Percentiles rank a stretch among this genome's conserved stretches.
Evolutionary conservation across 2,888 invertebrate genomes (phyloP).

Genomic region (Falcaria lacertinaria): DNA sequence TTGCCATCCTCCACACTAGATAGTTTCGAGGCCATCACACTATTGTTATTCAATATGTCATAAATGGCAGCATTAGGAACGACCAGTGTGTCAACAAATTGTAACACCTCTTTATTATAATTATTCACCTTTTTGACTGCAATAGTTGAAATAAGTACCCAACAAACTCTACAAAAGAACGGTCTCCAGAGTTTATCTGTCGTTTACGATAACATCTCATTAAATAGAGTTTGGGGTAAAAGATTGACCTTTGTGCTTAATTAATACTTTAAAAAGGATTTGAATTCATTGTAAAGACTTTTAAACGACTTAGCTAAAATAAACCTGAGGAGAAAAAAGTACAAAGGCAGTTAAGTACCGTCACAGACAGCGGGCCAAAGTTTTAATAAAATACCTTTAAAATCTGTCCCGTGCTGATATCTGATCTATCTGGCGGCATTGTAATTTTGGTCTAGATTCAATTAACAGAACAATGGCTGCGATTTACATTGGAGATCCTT

Average conservation of each 20-base stretch:
- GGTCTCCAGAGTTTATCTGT: slow-evolving; percentile 7
- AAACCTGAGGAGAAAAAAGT: slow-evolving; percentile 34
- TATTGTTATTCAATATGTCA: neutral
- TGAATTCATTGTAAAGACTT: slow-evolving; percentile 43
- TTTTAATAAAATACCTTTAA: slow-evolving; percentile 44
- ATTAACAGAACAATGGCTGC: neutral
- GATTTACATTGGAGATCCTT: neutral
- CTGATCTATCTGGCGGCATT: neutral
- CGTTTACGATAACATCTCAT: slow-evolving; percentile 19
- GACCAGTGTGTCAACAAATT: neutral
- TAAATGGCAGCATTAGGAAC: neutral
- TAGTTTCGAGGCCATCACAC: neutral
- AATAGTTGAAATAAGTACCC: neutral
- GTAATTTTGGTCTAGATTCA: neutral
- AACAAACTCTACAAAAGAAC: no score
- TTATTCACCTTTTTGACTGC: neutral
- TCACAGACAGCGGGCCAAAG: slow-evolving; percentile 41
- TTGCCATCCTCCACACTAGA: neutral
- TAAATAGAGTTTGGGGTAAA: slow-evolving; percentile 28
- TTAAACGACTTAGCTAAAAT: slow-evolving; percentile 33
- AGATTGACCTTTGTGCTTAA: slow-evolving; percentile 34
- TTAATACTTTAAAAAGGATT: slow-evolving; percentile 36
- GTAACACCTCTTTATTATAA: neutral
- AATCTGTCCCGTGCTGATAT: slow-evolving; percentile 21
- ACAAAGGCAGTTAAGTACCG: slow-evolving; percentile 32